These are phyloP conservation scores for Epinephelus malabaricus DNA, from an alignment of 2,797 vertebrate genomes.

Conservation along the genomic window DNA sequence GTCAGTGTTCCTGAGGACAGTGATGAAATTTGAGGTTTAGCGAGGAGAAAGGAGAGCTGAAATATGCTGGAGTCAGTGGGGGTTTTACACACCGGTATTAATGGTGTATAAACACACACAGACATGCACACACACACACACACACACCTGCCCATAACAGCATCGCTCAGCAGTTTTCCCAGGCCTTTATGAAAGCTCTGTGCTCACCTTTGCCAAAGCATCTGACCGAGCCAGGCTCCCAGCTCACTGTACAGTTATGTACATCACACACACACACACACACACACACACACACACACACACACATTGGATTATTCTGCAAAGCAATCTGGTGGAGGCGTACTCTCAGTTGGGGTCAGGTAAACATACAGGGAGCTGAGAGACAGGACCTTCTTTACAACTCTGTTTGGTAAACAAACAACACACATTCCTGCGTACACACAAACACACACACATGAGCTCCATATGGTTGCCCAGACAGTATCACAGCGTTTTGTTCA, in stretches of 20 bases:
- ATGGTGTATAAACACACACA: constrained; percentile 6
- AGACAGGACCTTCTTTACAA: constrained; percentile 22
- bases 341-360: constrained; percentile 16
- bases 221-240: constrained; percentile 29
- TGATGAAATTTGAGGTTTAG: constrained; percentile 15
- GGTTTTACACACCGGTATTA: not conserved
- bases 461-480: constrained; percentile 45
- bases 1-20: constrained; percentile 25
- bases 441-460: constrained; percentile 5
- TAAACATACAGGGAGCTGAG: constrained; percentile 32
- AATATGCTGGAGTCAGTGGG: constrained; percentile 59
- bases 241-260: constrained; percentile 19
- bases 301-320: constrained; percentile 5
- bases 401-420: constrained; percentile 52
- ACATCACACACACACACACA: constrained; percentile 2
- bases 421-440: constrained; percentile 1
- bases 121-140: not conserved
- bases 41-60: constrained; percentile 17
- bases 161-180: constrained; percentile 59
- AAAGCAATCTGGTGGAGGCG: not conserved
- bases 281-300: constrained; percentile 24
- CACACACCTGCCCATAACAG: constrained; percentile 47
- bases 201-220: constrained; percentile 36
- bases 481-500: constrained; percentile 19
- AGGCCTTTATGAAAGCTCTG: constrained; percentile 43